These are phyloP conservation scores for Halocynthia roretzi DNA, from an alignment of 23 tunicate species.

Conservation along the genomic window DNA sequence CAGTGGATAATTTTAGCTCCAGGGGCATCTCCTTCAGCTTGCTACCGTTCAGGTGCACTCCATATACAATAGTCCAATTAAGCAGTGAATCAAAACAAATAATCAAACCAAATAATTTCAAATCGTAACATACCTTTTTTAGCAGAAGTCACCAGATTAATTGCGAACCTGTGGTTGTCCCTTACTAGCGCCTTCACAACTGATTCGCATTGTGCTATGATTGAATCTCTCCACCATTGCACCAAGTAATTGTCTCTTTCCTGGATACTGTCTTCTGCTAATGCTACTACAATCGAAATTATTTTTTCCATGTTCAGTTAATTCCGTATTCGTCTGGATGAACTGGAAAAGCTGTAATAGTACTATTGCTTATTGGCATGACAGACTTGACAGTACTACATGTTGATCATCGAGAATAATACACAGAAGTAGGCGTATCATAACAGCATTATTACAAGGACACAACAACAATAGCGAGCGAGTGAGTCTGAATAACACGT, in stretches of 20 bases:
- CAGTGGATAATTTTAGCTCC: too few relatives aligned
- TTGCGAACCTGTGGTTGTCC: constrained; percentile 4
- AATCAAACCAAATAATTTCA: too few relatives aligned
- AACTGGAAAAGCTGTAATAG: background rate
- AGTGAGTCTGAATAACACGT: too few relatives aligned
- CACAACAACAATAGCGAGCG: constrained; percentile 1
- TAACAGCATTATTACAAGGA: constrained; percentile 1
- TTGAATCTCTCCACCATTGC: constrained; percentile 26
- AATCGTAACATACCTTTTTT: constrained; percentile 15
- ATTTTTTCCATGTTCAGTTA: background rate
- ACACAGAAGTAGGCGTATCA: constrained; percentile 5
- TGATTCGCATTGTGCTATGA: constrained; percentile 18
- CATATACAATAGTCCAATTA: too few relatives aligned
- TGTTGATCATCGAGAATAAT: background rate
- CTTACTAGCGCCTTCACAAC: constrained; percentile 13
- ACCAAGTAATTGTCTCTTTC: background rate
- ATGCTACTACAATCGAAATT: background rate
- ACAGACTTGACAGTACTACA: background rate
- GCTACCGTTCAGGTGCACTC: too few relatives aligned
- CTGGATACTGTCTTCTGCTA: background rate
- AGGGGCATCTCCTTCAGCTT: too few relatives aligned
- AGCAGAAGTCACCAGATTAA: constrained; percentile 30
- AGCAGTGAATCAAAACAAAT: too few relatives aligned
- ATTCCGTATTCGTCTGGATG: background rate
- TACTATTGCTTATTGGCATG: background rate